These are phyloP conservation scores for Helarctos malayanus DNA, from an alignment of 2,797 vertebrate genomes.

Conservation along the genomic window DNA sequence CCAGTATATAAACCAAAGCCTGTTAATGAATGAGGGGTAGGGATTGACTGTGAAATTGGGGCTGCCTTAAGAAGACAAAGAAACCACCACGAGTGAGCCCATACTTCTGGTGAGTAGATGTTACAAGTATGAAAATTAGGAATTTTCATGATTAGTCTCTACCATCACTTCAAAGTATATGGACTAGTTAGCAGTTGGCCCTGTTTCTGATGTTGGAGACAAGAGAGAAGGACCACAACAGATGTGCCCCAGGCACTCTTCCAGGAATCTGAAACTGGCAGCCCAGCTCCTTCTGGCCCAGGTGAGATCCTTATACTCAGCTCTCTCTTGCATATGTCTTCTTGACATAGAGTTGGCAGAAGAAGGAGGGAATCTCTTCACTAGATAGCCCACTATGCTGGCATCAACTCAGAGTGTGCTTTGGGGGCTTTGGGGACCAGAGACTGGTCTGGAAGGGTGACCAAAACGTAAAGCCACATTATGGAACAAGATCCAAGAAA, in stretches of 20 bases:
- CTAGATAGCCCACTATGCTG: neutral
- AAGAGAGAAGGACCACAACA: neutral
- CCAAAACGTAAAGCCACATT: neutral
- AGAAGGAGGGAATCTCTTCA: neutral
- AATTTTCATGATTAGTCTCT: neutral
- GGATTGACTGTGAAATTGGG: neutral
- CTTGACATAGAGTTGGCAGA: neutral
- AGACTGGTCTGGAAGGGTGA: neutral
- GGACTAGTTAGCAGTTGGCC: neutral
- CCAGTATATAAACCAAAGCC: neutral
- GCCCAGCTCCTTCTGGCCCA: neutral
- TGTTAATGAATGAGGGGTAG: neutral
- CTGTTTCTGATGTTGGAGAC: neutral
- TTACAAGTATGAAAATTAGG: neutral
- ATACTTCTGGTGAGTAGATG: neutral
- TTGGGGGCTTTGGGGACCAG: neutral
- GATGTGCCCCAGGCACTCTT: neutral
- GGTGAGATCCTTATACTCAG: neutral
- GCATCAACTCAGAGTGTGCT: neutral
- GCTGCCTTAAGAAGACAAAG: neutral
- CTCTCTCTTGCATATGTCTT: neutral
- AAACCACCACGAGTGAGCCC: neutral
- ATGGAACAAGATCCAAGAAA: neutral
- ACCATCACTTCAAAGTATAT: neutral
- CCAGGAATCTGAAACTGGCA: neutral